Percentiles rank a stretch among this genome's conserved stretches.
Evolutionary conservation across 2,113 vertebrate genomes (phyloP).

Genomic region (Vicugna pacos): DNA sequence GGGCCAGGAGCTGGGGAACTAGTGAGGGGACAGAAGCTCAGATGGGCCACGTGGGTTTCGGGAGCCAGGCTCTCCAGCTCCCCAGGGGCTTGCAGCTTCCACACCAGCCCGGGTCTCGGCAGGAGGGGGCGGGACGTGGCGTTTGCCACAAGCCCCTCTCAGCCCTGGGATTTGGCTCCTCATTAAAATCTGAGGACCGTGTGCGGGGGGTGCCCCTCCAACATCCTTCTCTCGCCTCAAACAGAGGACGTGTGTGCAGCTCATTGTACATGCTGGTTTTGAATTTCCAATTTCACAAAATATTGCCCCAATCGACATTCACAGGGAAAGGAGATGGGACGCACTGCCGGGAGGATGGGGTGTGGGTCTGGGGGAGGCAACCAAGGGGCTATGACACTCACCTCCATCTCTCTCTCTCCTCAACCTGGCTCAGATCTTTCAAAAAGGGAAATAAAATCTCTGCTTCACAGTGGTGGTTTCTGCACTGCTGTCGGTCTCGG

Average conservation of each 20-base stretch:
- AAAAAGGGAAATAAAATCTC: neutral
- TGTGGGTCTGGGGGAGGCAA: no score
- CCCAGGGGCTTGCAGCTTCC: neutral
- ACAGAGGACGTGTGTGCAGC: neutral
- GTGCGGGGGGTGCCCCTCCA: neutral
- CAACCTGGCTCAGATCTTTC: neutral
- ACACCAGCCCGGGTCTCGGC: fast-evolving
- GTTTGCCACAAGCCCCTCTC: neutral
- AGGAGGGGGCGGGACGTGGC: fast-evolving
- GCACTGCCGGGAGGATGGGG: fast-evolving
- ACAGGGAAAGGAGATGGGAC: neutral
- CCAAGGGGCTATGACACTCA: neutral
- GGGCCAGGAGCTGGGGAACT: neutral
- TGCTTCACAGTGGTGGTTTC: neutral
- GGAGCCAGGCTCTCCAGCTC: neutral
- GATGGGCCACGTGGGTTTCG: fast-evolving
- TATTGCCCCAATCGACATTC: neutral
- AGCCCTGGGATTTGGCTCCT: neutral
- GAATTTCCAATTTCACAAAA: neutral
- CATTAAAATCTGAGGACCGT: neutral
- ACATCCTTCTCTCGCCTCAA: neutral
- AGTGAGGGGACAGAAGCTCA: neutral
- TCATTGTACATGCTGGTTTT: neutral
- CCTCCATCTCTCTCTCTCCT: neutral
- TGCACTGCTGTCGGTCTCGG: neutral